These are phyloP conservation scores for Dicrostonyx torquatus DNA, from an alignment of 2,797 vertebrate species.

Conservation along the genomic window DNA sequence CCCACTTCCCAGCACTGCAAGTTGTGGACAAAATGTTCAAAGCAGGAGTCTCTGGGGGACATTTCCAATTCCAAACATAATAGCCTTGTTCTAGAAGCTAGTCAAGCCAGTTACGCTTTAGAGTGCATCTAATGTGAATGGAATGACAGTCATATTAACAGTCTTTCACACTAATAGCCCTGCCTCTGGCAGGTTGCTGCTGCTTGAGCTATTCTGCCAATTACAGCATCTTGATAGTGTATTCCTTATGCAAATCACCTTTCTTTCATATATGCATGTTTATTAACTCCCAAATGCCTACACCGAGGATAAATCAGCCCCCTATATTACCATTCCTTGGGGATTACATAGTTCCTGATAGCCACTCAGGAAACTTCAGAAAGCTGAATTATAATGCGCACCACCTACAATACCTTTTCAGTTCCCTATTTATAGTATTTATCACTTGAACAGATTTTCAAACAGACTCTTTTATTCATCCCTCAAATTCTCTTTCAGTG, in stretches of 20 bases:
- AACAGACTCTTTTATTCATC: background rate
- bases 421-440: background rate
- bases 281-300: background rate
- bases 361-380: background rate
- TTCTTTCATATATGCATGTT: background rate
- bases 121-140: constrained; percentile 3
- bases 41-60: background rate
- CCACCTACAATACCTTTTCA: background rate
- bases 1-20: background rate
- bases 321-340: background rate
- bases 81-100: constrained; percentile 7
- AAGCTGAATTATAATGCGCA: background rate
- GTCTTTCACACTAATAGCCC: background rate
- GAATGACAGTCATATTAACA: background rate
- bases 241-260: background rate
- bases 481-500: background rate
- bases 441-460: background rate
- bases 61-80: background rate
- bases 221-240: background rate
- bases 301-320: background rate
- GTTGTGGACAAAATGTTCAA: background rate
- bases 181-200: background rate
- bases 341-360: background rate
- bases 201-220: constrained; percentile 14
- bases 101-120: background rate